These are phyloP conservation scores for Tychaedon coryphoeus DNA, from an alignment of 2,113 vertebrate species.

Conservation along the genomic window DNA sequence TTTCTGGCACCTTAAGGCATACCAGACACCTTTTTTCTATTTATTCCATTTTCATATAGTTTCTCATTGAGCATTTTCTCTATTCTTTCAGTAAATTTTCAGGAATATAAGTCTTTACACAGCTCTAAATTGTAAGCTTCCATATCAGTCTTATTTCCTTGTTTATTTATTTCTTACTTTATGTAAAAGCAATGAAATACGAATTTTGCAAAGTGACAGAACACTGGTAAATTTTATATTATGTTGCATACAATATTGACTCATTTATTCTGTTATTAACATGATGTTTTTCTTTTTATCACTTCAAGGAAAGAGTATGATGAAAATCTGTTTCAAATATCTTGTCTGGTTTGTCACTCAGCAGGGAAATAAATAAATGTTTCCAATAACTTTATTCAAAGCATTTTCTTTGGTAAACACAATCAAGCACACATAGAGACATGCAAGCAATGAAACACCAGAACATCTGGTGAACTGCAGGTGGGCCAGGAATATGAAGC, in stretches of 20 bases:
- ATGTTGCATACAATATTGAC: background rate
- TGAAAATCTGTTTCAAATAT: conserved; percentile 22
- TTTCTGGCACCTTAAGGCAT: conserved; percentile 3
- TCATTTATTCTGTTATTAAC: conserved; percentile 21
- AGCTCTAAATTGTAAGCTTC: background rate
- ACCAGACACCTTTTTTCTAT: background rate
- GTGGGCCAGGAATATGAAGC: background rate
- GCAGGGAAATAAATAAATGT: conserved; percentile 46
- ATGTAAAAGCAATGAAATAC: background rate
- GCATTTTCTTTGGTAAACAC: conserved; percentile 36
- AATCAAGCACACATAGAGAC: conserved; percentile 25
- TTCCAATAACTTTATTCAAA: conserved; percentile 39
- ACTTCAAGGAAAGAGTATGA: background rate
- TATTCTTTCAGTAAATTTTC: background rate
- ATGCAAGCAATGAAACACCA: conserved; percentile 21
- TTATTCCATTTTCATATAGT: background rate
- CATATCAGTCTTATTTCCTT: background rate
- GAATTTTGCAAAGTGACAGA: background rate
- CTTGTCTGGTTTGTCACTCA: conserved; percentile 26
- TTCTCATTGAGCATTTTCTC: background rate
- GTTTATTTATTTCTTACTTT: conserved; percentile 7
- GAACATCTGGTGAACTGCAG: conserved; percentile 55
- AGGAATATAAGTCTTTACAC: background rate
- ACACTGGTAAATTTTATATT: background rate
- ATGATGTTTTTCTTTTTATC: background rate